Conservation (phyloP, 2,888 invertebrate species). For the Margaritifera margaritifera region DNA sequence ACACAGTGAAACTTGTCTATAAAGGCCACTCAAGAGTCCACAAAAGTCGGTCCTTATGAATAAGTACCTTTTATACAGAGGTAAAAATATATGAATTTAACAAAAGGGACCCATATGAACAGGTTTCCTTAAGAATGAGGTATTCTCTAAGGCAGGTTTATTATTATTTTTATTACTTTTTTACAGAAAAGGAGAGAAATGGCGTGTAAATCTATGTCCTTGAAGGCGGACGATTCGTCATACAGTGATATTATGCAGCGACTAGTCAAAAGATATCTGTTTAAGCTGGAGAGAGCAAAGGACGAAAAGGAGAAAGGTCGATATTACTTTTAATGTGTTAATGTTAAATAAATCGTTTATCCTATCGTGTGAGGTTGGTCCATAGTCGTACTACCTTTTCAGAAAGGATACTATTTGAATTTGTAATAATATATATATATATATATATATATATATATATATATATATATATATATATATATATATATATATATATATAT, state of each 20-base stretch:
- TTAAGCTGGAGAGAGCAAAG: conserved; percentile 71
- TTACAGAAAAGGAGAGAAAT: conserved; percentile 67
- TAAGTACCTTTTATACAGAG: no score
- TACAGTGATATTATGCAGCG: conserved; percentile 72
- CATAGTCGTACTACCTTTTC: background rate
- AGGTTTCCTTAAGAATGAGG: no score
- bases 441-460: conserved; percentile 1
- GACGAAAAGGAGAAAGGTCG: conserved; percentile 66
- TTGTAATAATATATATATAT: background rate
- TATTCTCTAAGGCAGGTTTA: no score
- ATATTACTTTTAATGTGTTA: background rate
- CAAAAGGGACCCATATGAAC: no score
- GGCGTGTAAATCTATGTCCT: conserved; percentile 66
- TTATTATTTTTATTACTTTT: background rate
- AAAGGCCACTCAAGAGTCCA: no score
- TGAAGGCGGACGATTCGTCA: conserved; percentile 69
- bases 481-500: no score
- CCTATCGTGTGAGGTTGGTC: background rate
- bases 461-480: no score
- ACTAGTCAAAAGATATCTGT: conserved; percentile 71
- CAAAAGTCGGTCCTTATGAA: no score
- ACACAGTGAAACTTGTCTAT: no score
- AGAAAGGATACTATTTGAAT: background rate
- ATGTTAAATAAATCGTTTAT: conserved; percentile 8
- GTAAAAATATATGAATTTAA: no score